phyloP scores from a whole-genome alignment of 1,140 invertebrate genomes.

The Carposina sasakii region DNA sequence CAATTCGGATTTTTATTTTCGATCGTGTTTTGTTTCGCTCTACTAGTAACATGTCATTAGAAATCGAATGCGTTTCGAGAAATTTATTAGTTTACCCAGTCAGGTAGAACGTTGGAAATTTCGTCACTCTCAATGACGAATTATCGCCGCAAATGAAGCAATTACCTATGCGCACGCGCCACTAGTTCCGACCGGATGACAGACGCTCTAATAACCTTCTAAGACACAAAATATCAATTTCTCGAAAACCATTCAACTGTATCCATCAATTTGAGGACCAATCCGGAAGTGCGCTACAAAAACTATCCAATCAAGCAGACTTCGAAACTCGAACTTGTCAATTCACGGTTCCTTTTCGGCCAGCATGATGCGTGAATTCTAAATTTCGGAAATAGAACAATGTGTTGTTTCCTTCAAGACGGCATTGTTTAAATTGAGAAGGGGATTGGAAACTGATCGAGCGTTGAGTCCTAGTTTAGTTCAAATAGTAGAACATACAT shows the following conservation, averaged over 20 bases:
- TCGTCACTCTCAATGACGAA: conserved; percentile 24
- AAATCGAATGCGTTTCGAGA: conserved; percentile 10
- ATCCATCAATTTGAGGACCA: conserved; percentile 37
- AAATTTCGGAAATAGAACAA: conserved; percentile 35
- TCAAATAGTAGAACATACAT: too few relatives aligned
- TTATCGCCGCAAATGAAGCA: conserved; percentile 65
- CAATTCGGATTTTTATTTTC: conserved; percentile 45
- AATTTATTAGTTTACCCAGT: too few relatives aligned
- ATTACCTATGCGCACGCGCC: conserved; percentile 61
- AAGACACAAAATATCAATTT: conserved; percentile 68
- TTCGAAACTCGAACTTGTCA: conserved; percentile 45
- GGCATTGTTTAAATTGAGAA: conserved; percentile 50
- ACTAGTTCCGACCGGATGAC: conserved; percentile 59
- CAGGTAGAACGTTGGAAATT: neutral
- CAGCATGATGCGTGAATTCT: conserved; percentile 36
- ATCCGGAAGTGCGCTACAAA: conserved; percentile 63
- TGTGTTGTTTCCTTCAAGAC: conserved; percentile 44
- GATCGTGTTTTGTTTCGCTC: conserved; percentile 27
- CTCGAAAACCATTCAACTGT: conserved; percentile 46
- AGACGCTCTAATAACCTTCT: conserved; percentile 59
- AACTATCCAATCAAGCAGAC: conserved; percentile 62
- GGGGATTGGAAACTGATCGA: conserved; percentile 29
- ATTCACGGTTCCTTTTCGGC: conserved; percentile 40
- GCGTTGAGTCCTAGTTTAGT: too few relatives aligned
- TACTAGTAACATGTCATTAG: conserved; percentile 13